Evolutionary conservation across 2,113 vertebrate genomes (phyloP).

Genomic region (Lophotis ruficrista): DNA sequence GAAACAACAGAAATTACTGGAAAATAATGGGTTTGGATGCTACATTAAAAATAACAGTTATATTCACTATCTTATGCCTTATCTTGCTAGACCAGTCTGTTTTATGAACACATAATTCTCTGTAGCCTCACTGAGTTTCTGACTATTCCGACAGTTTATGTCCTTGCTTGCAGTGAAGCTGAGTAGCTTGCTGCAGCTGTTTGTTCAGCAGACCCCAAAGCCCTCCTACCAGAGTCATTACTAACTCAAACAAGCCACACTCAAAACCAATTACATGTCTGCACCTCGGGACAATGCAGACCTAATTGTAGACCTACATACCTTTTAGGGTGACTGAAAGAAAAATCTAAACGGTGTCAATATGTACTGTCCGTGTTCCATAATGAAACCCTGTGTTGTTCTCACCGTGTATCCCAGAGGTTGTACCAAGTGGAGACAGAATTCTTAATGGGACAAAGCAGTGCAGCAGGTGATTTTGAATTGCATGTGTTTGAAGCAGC

Average conservation of each 20-base stretch:
- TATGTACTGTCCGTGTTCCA: not conserved
- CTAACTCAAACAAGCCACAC: slow-evolving; percentile 53
- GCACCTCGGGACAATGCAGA: slow-evolving; percentile 10
- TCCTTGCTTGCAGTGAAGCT: not conserved
- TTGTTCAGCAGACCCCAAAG: slow-evolving; percentile 14
- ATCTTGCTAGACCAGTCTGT: not conserved
- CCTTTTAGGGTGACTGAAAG: not conserved
- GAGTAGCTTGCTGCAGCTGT: not conserved
- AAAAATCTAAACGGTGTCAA: not conserved
- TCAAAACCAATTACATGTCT: slow-evolving; percentile 29
- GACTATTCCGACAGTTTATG: not conserved
- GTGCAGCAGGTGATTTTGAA: slow-evolving; percentile 21
- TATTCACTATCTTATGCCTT: not conserved
- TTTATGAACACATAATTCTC: not conserved
- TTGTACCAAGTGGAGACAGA: not conserved
- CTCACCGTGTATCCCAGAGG: not conserved
- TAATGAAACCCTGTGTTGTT: not conserved
- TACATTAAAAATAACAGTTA: not conserved
- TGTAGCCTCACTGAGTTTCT: not conserved
- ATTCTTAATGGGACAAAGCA: not conserved
- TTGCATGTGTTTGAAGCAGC: not conserved
- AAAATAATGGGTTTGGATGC: not conserved
- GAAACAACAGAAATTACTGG: not conserved
- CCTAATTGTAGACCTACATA: not conserved
- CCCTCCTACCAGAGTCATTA: not conserved